Evolutionary conservation across 2,113 vertebrate genomes (phyloP).

Genomic region (Micromys minutus): DNA sequence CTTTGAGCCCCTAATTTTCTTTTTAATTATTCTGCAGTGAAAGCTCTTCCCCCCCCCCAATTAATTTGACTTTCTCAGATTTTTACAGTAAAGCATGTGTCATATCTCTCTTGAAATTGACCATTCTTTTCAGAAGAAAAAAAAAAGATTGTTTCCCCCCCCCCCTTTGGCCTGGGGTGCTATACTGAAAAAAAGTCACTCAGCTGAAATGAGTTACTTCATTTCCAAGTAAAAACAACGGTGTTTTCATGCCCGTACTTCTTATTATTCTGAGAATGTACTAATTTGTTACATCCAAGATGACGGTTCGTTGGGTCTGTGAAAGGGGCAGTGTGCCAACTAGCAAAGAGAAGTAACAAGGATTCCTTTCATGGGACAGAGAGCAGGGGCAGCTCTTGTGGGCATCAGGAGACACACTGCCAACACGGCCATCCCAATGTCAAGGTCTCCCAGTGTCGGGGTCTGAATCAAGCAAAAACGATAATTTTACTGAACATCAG

Average conservation of each 20-base stretch:
- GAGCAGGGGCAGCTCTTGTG: constrained; percentile 86
- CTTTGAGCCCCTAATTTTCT: constrained; percentile 62
- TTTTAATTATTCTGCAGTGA: constrained; percentile 53
- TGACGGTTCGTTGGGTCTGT: constrained; percentile 93
- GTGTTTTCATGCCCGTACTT: constrained; percentile 96
- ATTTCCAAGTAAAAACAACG: constrained; percentile 94
- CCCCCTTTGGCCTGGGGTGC: constrained; percentile 82
- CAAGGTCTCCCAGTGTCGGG: constrained; percentile 81
- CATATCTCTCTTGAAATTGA: constrained; percentile 78
- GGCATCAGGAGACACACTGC: constrained; percentile 84
- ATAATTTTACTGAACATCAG: constrained; percentile 86
- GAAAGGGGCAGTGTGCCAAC: constrained; percentile 92
- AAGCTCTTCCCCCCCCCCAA: constrained; percentile 47
- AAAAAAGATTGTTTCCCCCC: constrained; percentile 80
- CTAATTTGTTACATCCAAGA: constrained; percentile 99
- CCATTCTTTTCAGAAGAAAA: constrained; percentile 75
- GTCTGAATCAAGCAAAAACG: constrained; percentile 84
- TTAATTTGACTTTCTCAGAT: constrained; percentile 73
- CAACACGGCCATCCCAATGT: constrained; percentile 85
- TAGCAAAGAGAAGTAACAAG: constrained; percentile 87
- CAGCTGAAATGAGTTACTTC: constrained; percentile 91
- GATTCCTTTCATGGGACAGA: constrained; percentile 92
- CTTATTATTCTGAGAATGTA: constrained; percentile 99
- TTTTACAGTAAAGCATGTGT: constrained; percentile 75
- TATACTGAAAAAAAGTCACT: constrained; percentile 88